Percentiles rank a stretch among this genome's conserved stretches.
phyloP scores from a whole-genome alignment of 2,113 vertebrate genomes.

The Petromus typicus region DNA sequence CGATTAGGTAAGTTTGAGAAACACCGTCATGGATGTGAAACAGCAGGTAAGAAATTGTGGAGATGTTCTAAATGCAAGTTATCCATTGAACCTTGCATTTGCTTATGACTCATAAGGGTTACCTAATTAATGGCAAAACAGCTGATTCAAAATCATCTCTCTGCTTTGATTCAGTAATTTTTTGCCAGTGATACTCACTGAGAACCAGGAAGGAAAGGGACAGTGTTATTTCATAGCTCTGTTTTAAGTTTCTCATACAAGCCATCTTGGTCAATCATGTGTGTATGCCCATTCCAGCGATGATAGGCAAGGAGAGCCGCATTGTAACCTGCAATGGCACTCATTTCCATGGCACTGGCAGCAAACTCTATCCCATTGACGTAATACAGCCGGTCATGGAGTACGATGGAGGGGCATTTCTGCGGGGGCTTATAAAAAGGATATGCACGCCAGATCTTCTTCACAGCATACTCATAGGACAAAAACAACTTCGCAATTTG shows the following conservation, averaged over 20 bases:
- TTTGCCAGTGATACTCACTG: slow-evolving; percentile 8
- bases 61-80: not conserved
- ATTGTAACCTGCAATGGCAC: slow-evolving; percentile 92
- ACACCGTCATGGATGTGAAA: not conserved
- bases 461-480: slow-evolving; percentile 88
- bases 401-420: slow-evolving; percentile 89
- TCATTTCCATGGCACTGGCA: slow-evolving; percentile 96
- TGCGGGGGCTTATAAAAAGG: slow-evolving; percentile 90
- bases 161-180: slow-evolving; percentile 26
- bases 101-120: slow-evolving; percentile 26
- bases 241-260: slow-evolving; percentile 92
- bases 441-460: slow-evolving; percentile 92
- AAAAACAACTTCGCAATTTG: slow-evolving; percentile 90
- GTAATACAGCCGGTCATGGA: slow-evolving; percentile 94
- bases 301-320: slow-evolving; percentile 93
- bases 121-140: slow-evolving; percentile 47
- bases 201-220: not conserved
- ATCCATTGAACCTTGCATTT: not conserved
- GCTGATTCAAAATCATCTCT: slow-evolving; percentile 45
- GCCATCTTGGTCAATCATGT: slow-evolving; percentile 92
- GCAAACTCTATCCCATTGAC: slow-evolving; percentile 92
- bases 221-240: slow-evolving; percentile 88
- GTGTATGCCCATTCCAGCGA: slow-evolving; percentile 89
- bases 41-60: not conserved
- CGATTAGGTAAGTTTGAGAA: slow-evolving; percentile 6